Conservation (phyloP, 1,140 invertebrate species). For the Aphis craccivora region DNA sequence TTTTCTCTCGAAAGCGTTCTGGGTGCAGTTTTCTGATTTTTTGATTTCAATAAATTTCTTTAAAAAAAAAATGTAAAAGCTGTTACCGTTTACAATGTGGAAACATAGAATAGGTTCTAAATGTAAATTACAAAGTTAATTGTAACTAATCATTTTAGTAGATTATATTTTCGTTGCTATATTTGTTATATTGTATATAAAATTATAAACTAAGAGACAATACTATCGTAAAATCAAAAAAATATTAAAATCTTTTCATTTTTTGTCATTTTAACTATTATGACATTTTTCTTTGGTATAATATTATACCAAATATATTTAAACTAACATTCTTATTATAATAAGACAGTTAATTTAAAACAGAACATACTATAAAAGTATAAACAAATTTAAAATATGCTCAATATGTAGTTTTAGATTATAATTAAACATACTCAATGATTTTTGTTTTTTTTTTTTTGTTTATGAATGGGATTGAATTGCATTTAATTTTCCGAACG, state of each 20-base stretch:
- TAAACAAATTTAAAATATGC: not conserved
- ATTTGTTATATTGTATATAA: not conserved
- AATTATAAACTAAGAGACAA: not conserved
- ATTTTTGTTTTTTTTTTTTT: not conserved
- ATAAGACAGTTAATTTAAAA: not conserved
- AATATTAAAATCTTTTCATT: no score
- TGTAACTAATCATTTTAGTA: not conserved
- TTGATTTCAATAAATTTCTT: not conserved
- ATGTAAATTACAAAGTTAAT: not conserved
- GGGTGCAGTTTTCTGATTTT: not conserved
- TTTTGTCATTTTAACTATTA: not conserved
- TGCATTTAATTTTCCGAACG: not conserved
- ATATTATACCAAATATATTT: not conserved
- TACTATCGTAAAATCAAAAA: no score
- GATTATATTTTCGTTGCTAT: not conserved
- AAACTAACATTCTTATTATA: not conserved
- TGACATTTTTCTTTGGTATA: not conserved
- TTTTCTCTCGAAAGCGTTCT: not conserved
- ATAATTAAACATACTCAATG: no score
- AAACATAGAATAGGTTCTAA: not conserved
- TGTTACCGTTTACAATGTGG: not conserved
- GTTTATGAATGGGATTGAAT: not conserved
- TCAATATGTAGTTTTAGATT: not conserved
- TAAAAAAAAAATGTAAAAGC: not conserved
- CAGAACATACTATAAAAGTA: not conserved